Base-by-base conservation (phyloP, 2,888 invertebrate species). In the Thymelicus lineola region DNA sequence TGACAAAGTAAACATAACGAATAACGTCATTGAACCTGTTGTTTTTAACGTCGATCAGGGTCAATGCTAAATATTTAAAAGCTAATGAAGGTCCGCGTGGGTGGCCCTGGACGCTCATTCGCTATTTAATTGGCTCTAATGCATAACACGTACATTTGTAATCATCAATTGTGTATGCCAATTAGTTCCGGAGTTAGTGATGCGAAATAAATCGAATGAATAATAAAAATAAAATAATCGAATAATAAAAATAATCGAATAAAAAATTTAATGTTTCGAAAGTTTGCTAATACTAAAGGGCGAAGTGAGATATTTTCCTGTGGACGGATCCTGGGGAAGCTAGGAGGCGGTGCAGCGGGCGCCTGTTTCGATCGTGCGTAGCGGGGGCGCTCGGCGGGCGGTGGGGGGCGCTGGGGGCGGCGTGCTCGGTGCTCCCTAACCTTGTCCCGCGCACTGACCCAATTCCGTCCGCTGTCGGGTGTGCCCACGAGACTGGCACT, bases 381-480 rank as follows among this genome's bases (percentile, higher is more conserved):
- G 28, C 28, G 28, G 28, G 28, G 28, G 28, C 3, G 28, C 28
- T 28, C 57, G 42, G 70, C 1, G 42, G 10, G 42, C 46, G 71
- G 59, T 71, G 62, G 35, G 58, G 45, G n/a, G 46, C 72, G 73
- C 64, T 71, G 75, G 72, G 75, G 76, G 73, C 12, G 12, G 53
- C 53, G 53, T 20, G 53, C 53, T 76, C 78, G 20, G 53, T 20
- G 53, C 53, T 76, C 78, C 79, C 76, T 79, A 74, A 79, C 79
- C 79, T 79, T 79, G 77, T 77, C 74, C 75, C 75, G 72, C 71
- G 67, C 72, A 20, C 66, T 79, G 78, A 78, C 79, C 79, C 70
- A 75, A 68, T 77, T 79, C 72, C 70, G 67, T 50, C 72, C 70
- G 66, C 53, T 58, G 48, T 36, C 42, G 42, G 12, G 55, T 45